Evolutionary conservation across 2,888 invertebrate species (phyloP), one percentile per base, ranked within the genome.

Genomic region (Limnephilus marmoratus): DNA sequence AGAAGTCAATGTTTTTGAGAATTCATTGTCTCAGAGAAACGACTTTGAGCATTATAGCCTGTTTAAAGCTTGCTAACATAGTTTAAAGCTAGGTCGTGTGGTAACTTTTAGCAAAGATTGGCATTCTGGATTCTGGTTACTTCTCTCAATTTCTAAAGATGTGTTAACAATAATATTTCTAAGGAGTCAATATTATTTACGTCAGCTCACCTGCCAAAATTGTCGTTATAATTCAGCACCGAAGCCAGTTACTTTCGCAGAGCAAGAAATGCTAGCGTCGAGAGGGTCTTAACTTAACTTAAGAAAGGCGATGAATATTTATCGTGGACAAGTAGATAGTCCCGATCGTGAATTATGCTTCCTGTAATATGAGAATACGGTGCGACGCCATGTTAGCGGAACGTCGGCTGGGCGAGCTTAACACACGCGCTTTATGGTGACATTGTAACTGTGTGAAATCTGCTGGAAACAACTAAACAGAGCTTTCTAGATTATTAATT

Each of bases 291-390:
- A 85, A 53, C 85, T 41, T 45, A 83, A 83, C 15, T 45, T 49
- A 29, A 86, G 41, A 34, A 88, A 88, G 34, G 41, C 80, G 85
- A 85, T 85, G 85, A 41, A 85, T 85, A 85, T 41, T 85, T 34
- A 85, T 85, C 45, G 45, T 85, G 85, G 34, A 85, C 85, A 45
- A 85, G 88, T 88, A 29, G 24, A 34, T 41, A 45, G 88, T 15
- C 31, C 31, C 68, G 81, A 45, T 45, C 12, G 90, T 90, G 90
- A 90, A 81, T 45, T 90, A 90, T 82, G 90, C 82, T 90, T 90
- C 90, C 90, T 90, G 90, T 90, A 90, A 90, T 81, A 45, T 68
- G 82, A 90, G 90, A 49, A 13, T n/a, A 18, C 81, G 31, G 29
- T 80, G 34, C 80, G 89, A 80, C 89, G 81, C 81, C 81, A 45